Evolutionary conservation across 2,797 vertebrate genomes (phyloP).

Genomic region (Sebastes paucispinis): DNA sequence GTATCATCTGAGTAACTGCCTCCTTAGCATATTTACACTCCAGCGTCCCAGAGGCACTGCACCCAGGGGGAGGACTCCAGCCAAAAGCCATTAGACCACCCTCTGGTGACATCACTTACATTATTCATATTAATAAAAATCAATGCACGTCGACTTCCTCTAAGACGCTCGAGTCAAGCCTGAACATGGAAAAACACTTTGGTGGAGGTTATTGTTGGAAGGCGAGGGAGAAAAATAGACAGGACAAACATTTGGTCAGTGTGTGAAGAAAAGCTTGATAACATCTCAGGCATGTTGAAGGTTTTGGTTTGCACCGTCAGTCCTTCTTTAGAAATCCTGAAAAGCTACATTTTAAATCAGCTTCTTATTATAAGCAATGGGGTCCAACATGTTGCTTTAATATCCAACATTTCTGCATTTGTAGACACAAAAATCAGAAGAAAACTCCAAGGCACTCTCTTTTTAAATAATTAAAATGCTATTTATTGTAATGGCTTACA

Average conservation of each 20-base stretch:
- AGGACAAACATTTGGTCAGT: constrained; percentile 6
- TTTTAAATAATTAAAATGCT: too few relatives aligned
- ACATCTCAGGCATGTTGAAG: not conserved
- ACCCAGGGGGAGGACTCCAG: constrained; percentile 10
- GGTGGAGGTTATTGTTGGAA: constrained; percentile 14
- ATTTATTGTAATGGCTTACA: too few relatives aligned
- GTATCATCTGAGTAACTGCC: not conserved
- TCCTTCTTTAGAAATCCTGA: not conserved
- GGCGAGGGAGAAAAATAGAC: not conserved
- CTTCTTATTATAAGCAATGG: not conserved
- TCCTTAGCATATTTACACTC: constrained; percentile 23
- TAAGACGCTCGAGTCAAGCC: constrained; percentile 5
- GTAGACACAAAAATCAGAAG: too few relatives aligned
- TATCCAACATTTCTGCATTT: not conserved
- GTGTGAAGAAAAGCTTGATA: constrained; percentile 7
- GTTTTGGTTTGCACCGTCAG: not conserved
- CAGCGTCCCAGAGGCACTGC: constrained; percentile 8
- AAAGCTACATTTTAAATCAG: not conserved
- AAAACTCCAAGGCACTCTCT: too few relatives aligned
- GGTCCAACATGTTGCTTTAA: not conserved
- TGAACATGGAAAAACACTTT: constrained; percentile 59
- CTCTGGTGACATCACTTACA: constrained; percentile 44
- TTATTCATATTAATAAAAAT: constrained; percentile 61
- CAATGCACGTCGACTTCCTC: constrained; percentile 38
- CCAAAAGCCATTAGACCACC: constrained; percentile 54